Conservation (phyloP, 2,888 invertebrate species). For the Thelaira solivaga region DNA sequence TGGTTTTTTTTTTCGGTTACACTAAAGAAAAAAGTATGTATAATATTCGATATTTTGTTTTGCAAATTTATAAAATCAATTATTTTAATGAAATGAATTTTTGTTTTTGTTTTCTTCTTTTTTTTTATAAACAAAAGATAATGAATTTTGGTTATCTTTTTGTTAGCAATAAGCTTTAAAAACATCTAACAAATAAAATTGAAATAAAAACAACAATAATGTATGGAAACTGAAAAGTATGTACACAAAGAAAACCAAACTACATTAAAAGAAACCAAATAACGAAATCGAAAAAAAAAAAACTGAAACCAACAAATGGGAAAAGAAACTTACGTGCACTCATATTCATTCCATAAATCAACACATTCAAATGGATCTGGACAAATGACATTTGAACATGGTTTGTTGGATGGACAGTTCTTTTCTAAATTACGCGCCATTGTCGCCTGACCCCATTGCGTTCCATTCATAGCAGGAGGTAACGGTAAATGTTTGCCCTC, state of each 20-base stretch:
- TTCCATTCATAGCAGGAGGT: constrained; percentile 95
- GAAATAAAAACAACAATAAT: constrained; percentile 5
- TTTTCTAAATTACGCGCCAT: constrained; percentile 94
- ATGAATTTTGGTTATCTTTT: neutral
- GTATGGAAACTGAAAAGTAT: constrained; percentile 27
- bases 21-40: neutral
- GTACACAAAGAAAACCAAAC: constrained; percentile 32
- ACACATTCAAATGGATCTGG: constrained; percentile 95
- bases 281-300: neutral
- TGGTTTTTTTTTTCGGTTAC: too few species aligned
- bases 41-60: constrained; percentile 24
- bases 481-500: constrained; percentile 97
- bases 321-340: constrained; percentile 92
- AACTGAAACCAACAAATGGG: neutral
- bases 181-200: constrained; percentile 1
- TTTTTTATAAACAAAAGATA: constrained; percentile 17
- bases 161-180: constrained; percentile 18
- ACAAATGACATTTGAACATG: constrained; percentile 95
- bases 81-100: constrained; percentile 13
- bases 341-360: constrained; percentile 98
- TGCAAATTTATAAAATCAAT: constrained; percentile 61
- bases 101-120: neutral
- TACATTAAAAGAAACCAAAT: constrained; percentile 28
- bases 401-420: constrained; percentile 96
- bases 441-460: constrained; percentile 96